phyloP scores from a whole-genome alignment of 2,113 vertebrate genomes.

The Heptranchias perlo region DNA sequence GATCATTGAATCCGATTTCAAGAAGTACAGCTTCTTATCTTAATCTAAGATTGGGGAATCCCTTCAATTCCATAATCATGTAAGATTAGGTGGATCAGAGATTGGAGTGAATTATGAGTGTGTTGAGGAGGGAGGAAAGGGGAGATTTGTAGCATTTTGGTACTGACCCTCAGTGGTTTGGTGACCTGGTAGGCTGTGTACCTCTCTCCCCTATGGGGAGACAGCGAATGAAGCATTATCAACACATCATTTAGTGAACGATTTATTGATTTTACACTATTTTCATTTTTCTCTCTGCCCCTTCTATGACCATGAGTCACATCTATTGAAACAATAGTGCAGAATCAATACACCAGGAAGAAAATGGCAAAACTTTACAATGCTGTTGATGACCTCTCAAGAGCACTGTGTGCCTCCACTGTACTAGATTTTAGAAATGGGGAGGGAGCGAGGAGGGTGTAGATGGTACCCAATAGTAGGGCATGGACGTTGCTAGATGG shows the following conservation, averaged over 20 bases:
- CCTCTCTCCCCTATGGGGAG: background rate
- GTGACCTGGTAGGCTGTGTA: background rate
- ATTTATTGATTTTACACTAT: background rate
- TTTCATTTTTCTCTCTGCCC: background rate
- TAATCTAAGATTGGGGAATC: background rate
- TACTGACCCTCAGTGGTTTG: background rate
- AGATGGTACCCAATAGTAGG: background rate
- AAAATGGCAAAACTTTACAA: background rate
- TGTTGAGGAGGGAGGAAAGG: too few species aligned
- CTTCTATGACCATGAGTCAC: too few species aligned
- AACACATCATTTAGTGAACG: background rate
- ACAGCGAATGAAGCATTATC: background rate
- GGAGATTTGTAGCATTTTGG: background rate
- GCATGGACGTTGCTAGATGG: background rate
- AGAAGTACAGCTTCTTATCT: background rate
- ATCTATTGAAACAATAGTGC: background rate
- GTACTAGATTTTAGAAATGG: background rate
- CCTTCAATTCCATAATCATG: background rate
- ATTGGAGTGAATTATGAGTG: background rate
- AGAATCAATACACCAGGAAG: background rate
- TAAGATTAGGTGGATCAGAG: background rate
- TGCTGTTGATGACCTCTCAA: too few species aligned
- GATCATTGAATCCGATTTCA: background rate
- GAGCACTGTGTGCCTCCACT: background rate
- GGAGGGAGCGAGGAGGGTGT: background rate